Conservation (phyloP, 2,888 invertebrate species). For the Tinea semifulvella region DNA sequence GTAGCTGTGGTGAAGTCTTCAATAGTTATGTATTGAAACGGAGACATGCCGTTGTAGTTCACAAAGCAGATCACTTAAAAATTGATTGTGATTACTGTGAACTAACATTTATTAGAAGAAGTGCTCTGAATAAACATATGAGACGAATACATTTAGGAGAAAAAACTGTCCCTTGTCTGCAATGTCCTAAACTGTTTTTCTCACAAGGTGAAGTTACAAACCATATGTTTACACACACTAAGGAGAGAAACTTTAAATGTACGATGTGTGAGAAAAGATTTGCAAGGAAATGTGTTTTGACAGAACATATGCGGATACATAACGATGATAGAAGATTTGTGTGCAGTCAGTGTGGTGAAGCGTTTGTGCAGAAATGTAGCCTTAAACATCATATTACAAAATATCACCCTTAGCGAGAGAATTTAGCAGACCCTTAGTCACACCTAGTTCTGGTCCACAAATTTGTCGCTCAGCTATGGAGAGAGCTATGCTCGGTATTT, state of each 20-base stretch:
- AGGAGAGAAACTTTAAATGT: constrained; percentile 51
- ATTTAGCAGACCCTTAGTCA: background rate
- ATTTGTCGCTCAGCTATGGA: too few species aligned
- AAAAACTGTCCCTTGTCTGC: constrained; percentile 47
- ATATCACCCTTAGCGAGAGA: too few species aligned
- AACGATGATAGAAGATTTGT: constrained; percentile 14
- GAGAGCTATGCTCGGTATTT: too few species aligned
- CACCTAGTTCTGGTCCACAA: too few species aligned
- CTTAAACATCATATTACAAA: too few species aligned
- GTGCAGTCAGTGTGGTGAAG: constrained; percentile 13
- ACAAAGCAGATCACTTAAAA: constrained; percentile 26
- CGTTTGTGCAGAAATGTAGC: background rate
- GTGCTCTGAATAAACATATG: constrained; percentile 44
- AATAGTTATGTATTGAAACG: constrained; percentile 49
- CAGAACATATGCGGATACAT: constrained; percentile 1
- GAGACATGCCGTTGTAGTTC: constrained; percentile 45
- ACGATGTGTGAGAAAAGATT: constrained; percentile 51
- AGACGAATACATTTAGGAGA: constrained; percentile 52
- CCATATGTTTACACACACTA: constrained; percentile 55
- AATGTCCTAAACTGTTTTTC: constrained; percentile 54
- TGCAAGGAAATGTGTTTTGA: constrained; percentile 25
- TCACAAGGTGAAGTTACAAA: constrained; percentile 50
- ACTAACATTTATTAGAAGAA: constrained; percentile 38
- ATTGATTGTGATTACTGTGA: constrained; percentile 28
- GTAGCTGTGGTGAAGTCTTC: constrained; percentile 38